Evolutionary conservation across 1,140 invertebrate species (phyloP), one percentile per base, ranked within the genome.

Genomic region (Pogonus chalceus): DNA sequence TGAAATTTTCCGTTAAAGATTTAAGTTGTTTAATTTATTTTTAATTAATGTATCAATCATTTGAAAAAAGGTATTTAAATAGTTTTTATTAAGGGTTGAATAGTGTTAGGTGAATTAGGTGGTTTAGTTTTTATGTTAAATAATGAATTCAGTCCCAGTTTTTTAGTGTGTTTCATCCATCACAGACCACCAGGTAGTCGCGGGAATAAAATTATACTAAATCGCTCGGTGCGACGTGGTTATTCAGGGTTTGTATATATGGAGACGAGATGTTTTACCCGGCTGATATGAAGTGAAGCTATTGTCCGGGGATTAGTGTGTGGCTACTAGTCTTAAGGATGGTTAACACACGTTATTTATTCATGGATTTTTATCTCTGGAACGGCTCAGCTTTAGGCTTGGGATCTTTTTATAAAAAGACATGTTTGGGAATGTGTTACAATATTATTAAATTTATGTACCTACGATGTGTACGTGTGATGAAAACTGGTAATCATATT

Each of bases 161-260:
- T n/a, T n/a, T n/a, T 43, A 43, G 7, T 18, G 37, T 43, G 37
- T 16, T 10, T 4, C 59, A 63, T 63, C 62, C 61, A 60, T 66
- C 65, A 65, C 61, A 55, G 66, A 68, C 66, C 66, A 66, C 64
- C 66, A 62, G 59, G 65, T 65, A 65, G 62, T 53, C 57, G 48
- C n/a, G 55, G 60, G 59, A 43, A 64, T 65, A 66, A 66, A 68
- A 68, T 68, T 68, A 68, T 68, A 68, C 65, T 68, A 68, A 67
- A 68, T 66, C 66, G 66, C 64, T 43, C 9, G 3, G 9, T 43
- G 9, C 37, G 3, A 12, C 7, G 9, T 10, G 3, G 9, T 7
- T 43, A 18, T 18, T 12, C 18, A 12, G 3, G 18, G 7, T 9
- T 16, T 10, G 37, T 7, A 43, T 43, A 43, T 43, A 43, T 43